phyloP scores from a whole-genome alignment of 2,113 vertebrate genomes.

The Rhinoptilus africanus region DNA sequence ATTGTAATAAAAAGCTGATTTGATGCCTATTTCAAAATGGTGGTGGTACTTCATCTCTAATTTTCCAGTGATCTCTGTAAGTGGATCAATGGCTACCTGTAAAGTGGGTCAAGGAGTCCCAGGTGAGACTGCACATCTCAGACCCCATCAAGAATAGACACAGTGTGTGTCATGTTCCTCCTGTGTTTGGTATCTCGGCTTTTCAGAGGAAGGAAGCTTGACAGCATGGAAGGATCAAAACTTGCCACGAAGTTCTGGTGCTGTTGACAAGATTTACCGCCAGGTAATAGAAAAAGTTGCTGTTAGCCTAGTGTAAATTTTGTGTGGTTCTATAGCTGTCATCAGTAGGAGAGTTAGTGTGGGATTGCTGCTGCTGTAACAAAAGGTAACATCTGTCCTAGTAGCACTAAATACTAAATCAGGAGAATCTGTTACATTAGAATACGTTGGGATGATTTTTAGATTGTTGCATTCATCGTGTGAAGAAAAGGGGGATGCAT shows the following conservation, averaged over 20 bases:
- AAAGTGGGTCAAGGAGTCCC: neutral
- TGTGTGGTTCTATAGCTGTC: neutral
- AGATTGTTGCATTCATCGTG: neutral
- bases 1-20: neutral
- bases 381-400: neutral
- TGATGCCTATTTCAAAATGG: neutral
- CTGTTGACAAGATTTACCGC: neutral
- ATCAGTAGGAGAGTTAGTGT: neutral
- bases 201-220: neutral
- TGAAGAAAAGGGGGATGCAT: neutral
- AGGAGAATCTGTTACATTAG: neutral
- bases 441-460: neutral
- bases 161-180: accelerated
- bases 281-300: neutral
- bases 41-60: neutral
- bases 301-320: neutral
- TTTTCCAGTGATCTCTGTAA: neutral
- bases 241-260: neutral
- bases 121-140: accelerated
- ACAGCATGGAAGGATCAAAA: neutral
- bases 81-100: neutral
- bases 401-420: neutral
- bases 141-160: too few species aligned
- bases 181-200: neutral
- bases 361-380: neutral